Percentiles rank a stretch among this genome's conserved stretches.
Conservation (phyloP, 2,113 vertebrate genomes). For the Lota lota region DNA sequence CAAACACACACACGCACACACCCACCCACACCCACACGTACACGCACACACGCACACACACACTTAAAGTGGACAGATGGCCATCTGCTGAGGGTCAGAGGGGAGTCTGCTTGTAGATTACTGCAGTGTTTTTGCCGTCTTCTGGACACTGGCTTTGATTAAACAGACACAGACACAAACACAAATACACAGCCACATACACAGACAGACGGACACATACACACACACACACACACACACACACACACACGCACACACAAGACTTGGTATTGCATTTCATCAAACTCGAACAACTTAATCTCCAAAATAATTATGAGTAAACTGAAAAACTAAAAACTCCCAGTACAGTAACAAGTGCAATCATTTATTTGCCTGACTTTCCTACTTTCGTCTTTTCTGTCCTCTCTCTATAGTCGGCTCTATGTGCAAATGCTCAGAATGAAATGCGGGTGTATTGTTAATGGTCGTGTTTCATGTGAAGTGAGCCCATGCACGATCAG, state of each 20-base stretch:
- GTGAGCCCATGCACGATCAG: too few relatives aligned
- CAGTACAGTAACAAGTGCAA: too few relatives aligned
- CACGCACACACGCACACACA: conserved; percentile 1
- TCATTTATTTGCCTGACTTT: too few relatives aligned
- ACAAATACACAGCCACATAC: neutral
- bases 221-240: neutral
- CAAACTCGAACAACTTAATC: neutral
- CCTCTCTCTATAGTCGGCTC: too few relatives aligned
- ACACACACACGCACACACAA: neutral
- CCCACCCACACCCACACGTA: neutral
- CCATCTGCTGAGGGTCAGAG: conserved; percentile 16
- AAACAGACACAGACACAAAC: neutral
- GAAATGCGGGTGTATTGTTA: too few relatives aligned
- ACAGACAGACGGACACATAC: neutral
- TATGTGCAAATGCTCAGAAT: too few relatives aligned
- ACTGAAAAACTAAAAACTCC: neutral
- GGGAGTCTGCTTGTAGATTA: conserved; percentile 18
- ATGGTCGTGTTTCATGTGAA: too few relatives aligned
- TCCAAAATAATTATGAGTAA: neutral
- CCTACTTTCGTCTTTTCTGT: too few relatives aligned
- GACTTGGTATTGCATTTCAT: neutral
- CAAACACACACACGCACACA: neutral
- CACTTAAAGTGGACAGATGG: conserved; percentile 9
- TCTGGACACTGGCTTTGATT: neutral
- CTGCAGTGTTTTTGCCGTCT: neutral